phyloP scores from a whole-genome alignment of 2,113 vertebrate genomes.

The Amazona vittata region DNA sequence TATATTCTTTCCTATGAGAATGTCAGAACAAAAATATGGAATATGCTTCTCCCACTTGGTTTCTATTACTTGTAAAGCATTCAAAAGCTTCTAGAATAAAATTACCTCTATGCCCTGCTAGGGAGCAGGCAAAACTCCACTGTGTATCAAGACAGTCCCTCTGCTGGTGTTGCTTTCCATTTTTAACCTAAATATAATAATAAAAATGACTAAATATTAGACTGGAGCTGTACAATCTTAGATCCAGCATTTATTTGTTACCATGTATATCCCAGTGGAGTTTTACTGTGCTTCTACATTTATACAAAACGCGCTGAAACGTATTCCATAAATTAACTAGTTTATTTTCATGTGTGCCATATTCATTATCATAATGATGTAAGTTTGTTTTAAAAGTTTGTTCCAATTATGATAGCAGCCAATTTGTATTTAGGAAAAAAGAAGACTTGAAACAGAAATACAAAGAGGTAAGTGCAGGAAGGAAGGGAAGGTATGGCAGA shows the following conservation, averaged over 20 bases:
- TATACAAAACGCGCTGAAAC: slow-evolving; percentile 52
- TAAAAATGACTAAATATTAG: slow-evolving; percentile 78
- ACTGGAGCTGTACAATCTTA: slow-evolving; percentile 36
- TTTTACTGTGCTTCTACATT: slow-evolving; percentile 49
- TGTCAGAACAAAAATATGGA: slow-evolving; percentile 79
- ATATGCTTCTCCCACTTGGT: slow-evolving; percentile 75
- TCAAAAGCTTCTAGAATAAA: slow-evolving; percentile 69
- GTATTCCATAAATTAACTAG: slow-evolving; percentile 48
- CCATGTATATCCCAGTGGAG: slow-evolving; percentile 45
- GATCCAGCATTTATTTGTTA: slow-evolving; percentile 66
- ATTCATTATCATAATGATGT: slow-evolving; percentile 15
- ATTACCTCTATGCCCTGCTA: slow-evolving; percentile 60
- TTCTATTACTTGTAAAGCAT: slow-evolving; percentile 76
- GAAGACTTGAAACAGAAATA: background rate
- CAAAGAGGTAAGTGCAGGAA: background rate
- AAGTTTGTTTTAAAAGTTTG: slow-evolving; percentile 62
- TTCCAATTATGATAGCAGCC: background rate
- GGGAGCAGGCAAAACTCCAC: slow-evolving; percentile 48
- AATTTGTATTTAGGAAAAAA: background rate
- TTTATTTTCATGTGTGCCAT: slow-evolving; percentile 50
- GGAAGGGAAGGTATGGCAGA: background rate
- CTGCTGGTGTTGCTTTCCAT: slow-evolving; percentile 62
- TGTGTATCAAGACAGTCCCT: slow-evolving; percentile 38
- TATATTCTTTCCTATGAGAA: slow-evolving; percentile 67
- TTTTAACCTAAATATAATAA: slow-evolving; percentile 63